Evolutionary conservation across 2,888 invertebrate genomes (phyloP).

Genomic region (Zygaena filipendulae): DNA sequence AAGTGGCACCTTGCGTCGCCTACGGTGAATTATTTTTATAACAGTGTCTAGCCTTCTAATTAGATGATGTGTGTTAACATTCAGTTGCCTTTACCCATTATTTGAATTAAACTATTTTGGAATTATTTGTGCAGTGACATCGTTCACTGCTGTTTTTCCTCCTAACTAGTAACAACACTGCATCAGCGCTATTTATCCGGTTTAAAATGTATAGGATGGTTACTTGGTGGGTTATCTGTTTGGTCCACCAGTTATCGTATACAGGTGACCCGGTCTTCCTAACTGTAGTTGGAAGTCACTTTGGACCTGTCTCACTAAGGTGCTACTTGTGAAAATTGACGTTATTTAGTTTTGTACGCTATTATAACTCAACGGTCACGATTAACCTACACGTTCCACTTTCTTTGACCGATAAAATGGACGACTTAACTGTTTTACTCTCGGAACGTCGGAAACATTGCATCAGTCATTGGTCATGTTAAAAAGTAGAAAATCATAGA

Average conservation of each 20-base stretch:
- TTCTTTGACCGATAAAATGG: constrained; percentile 44
- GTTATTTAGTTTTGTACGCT: constrained; percentile 27
- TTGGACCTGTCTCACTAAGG: constrained; percentile 41
- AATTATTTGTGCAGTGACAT: constrained; percentile 12
- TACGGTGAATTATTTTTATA: constrained; percentile 39
- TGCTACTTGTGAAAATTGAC: constrained; percentile 54
- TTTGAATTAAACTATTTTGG: constrained; percentile 10
- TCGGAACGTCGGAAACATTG: constrained; percentile 29
- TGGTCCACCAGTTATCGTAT: constrained; percentile 22
- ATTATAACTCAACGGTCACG: constrained; percentile 23
- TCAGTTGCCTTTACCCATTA: constrained; percentile 13
- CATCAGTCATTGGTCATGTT: too few relatives aligned
- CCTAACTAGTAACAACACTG: too few relatives aligned
- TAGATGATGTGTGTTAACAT: constrained; percentile 37
- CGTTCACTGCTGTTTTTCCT: too few relatives aligned
- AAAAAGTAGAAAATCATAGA: too few relatives aligned
- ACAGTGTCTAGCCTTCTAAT: constrained; percentile 39
- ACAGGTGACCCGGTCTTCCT: constrained; percentile 57
- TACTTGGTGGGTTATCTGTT: too few relatives aligned
- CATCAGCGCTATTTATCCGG: too few relatives aligned
- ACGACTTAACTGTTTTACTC: too few relatives aligned
- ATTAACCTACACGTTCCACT: constrained; percentile 30
- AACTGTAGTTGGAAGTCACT: constrained; percentile 55
- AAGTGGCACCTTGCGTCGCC: constrained; percentile 45
- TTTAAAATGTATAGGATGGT: too few relatives aligned